These are phyloP conservation scores for Stenotaenia linearis DNA, from an alignment of 2,888 invertebrate species.

Conservation along the genomic window DNA sequence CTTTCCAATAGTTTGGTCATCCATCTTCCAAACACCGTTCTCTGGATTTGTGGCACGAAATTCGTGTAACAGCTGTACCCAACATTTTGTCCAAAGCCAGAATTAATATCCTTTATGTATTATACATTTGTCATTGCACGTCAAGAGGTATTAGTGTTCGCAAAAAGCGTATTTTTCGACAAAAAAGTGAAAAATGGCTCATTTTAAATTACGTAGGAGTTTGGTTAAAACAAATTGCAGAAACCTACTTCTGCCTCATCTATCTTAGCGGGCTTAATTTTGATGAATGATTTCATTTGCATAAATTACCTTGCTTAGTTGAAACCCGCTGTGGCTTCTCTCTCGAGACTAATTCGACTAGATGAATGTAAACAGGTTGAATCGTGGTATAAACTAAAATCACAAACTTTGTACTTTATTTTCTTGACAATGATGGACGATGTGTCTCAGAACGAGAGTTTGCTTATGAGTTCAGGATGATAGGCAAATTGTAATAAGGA, in stretches of 20 bases:
- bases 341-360: background rate
- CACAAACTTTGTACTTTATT: background rate
- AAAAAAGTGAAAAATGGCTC: background rate
- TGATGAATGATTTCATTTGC: background rate
- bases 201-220: background rate
- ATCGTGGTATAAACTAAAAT: background rate
- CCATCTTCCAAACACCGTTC: background rate
- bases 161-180: background rate
- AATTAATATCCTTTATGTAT: background rate
- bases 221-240: too few relatives aligned
- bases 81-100: background rate
- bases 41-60: background rate
- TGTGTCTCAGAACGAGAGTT: background rate
- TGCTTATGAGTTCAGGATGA: background rate
- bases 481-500: background rate
- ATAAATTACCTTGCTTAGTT: background rate
- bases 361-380: background rate
- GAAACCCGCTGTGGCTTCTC: background rate
- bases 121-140: background rate
- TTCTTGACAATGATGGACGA: background rate
- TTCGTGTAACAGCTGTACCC: background rate
- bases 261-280: background rate
- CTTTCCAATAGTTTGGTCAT: background rate
- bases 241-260: too few relatives aligned
- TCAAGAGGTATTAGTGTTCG: slow-evolving; percentile 9